Conservation (phyloP, 1,140 invertebrate genomes). For the Ceratosolen solmsi region DNA sequence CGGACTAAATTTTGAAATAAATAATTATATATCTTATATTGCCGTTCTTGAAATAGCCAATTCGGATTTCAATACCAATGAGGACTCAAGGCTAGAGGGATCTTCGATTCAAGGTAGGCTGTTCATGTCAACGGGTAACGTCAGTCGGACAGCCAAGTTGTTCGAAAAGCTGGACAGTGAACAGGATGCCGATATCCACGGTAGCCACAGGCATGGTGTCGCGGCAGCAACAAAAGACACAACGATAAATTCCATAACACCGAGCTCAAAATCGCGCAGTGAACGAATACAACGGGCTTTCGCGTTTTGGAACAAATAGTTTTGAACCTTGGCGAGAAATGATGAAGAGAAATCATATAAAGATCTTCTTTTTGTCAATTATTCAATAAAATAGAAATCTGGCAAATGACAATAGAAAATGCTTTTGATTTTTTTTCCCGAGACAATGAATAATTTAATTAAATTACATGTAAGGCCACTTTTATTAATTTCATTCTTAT, state of each 20-base stretch:
- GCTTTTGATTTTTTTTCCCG: conserved; percentile 27
- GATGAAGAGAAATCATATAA: neutral
- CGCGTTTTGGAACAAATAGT: conserved; percentile 71
- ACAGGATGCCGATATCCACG: neutral
- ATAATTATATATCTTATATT: too few relatives aligned
- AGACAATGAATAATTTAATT: neutral
- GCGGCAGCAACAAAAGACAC: neutral
- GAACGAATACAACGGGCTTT: conserved; percentile 69
- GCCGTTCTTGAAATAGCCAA: conserved; percentile 44
- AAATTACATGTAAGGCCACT: neutral
- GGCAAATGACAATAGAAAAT: neutral
- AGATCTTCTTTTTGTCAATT: neutral
- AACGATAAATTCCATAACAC: neutral
- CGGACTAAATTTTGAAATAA: neutral
- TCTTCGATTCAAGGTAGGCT: conserved; percentile 54
- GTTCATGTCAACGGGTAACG: conserved; percentile 67
- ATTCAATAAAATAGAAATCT: neutral
- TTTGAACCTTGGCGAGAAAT: neutral
- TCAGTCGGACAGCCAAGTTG: conserved; percentile 69
- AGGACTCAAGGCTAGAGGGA: conserved; percentile 62
- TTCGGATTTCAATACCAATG: too few relatives aligned
- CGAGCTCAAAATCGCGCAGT: conserved; percentile 58
- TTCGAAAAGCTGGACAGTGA: conserved; percentile 60
- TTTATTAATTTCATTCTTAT: too few relatives aligned
- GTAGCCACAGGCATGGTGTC: neutral